Conservation (phyloP, 2,113 vertebrate genomes). For the Pseudopipra pipra region DNA sequence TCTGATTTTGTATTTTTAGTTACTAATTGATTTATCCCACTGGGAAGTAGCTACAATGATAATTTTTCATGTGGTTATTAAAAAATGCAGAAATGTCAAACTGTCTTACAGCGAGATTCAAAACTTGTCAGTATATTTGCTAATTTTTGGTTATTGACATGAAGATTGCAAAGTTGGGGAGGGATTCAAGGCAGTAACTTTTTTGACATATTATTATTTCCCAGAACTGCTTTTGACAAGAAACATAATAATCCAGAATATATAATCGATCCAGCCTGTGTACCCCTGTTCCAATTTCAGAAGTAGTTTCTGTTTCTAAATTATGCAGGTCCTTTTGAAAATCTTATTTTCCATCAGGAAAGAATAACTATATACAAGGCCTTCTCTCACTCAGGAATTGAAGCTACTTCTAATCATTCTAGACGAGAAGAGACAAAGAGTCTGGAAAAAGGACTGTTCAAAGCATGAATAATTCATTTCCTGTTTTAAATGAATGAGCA, state of each 20-base stretch:
- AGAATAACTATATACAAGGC: neutral
- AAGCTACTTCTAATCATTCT: neutral
- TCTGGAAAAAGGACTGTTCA: neutral
- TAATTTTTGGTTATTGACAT: neutral
- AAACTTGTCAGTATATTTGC: neutral
- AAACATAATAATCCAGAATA: neutral
- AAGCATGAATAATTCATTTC: constrained; percentile 29
- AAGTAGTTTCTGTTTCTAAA: neutral
- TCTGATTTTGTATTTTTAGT: constrained; percentile 17
- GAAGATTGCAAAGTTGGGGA: neutral
- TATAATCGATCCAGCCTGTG: rapidly evolving
- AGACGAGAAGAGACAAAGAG: neutral
- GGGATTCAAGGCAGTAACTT: neutral
- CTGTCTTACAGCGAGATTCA: neutral
- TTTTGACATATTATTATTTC: neutral
- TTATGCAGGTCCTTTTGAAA: neutral
- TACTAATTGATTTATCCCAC: constrained; percentile 9
- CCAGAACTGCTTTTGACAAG: neutral
- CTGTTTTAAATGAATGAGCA: neutral
- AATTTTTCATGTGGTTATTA: neutral
- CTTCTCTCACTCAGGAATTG: neutral
- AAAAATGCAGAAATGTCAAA: neutral
- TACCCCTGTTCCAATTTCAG: neutral
- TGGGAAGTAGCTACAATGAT: neutral
- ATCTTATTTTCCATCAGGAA: neutral